Evolutionary conservation across 37 sponge, comb jelly and placozoan species (phyloP), one percentile per base, ranked within the genome.

Genomic region (Agelas oroides): DNA sequence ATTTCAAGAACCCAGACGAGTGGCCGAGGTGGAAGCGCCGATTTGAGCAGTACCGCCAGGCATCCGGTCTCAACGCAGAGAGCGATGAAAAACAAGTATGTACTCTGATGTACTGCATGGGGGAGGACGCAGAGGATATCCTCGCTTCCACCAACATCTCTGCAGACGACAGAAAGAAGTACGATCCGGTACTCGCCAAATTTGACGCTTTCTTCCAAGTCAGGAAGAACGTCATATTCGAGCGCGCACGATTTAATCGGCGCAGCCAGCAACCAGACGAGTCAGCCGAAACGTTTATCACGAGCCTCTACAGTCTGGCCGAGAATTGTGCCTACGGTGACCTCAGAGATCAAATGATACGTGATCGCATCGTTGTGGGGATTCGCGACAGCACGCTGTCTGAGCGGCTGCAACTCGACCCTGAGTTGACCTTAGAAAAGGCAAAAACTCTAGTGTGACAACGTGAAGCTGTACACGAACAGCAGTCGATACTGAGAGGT

Each of bases 41-140:
- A 19, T 71, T 73, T 52, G 55, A 70, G 46, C 71, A 82, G 37
- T 82, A 70, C 79, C 83, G 74, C 28, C 38, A 34, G 16, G 83
- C 83, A 2, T 83, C 83, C 16, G 73, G 73, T 14, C 77, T 85
- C 39, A 36, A 53, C 15, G 67, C 27, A 40, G 67, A 63, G 40
- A 34, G 35, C 53, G 86, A 76, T 35, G 69, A 32, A 0, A 52
- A 76, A 53, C 86, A 85, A 66, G 31, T 85, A 1, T 36, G 70
- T 55, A 85, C 69, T 8, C 86, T 85, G 31, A 20, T 83, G 54
- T 83, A 83, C 74, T 83, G 65, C 53, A 83, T 83, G 65, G 84
- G 73, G 27, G 75, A 83, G 53, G 84, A 73, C 2, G 75, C 84
- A 64, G 84, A 83, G 28, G 39, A 37, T 25, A 41, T 65, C 52